These are phyloP conservation scores for Malurus melanocephalus DNA, from an alignment of 2,113 vertebrate genomes.

Conservation along the genomic window DNA sequence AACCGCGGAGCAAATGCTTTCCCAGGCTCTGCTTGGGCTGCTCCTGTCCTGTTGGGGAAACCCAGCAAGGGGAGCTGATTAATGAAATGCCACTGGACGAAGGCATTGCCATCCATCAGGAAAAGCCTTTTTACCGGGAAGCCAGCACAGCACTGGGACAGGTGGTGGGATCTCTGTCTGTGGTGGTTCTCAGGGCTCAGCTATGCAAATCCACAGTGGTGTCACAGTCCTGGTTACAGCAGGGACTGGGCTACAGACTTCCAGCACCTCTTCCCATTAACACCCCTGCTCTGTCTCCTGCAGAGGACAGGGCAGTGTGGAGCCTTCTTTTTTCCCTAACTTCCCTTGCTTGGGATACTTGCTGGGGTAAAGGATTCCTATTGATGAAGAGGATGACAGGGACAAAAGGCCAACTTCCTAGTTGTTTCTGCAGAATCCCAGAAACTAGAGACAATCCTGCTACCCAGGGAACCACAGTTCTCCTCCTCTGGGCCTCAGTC, in stretches of 20 bases:
- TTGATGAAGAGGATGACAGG: neutral
- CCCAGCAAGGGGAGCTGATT: neutral
- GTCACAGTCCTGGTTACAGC: neutral
- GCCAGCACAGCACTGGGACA: neutral
- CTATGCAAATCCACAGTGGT: neutral
- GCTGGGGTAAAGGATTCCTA: neutral
- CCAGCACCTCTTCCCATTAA: neutral
- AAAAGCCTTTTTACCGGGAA: neutral
- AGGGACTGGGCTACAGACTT: neutral
- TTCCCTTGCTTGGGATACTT: neutral
- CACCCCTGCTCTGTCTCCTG: neutral
- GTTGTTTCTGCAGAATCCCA: neutral
- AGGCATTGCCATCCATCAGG: neutral
- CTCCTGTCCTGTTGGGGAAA: neutral
- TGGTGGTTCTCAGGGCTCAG: neutral
- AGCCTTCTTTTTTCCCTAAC: neutral
- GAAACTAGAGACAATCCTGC: neutral
- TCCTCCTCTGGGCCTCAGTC: neutral
- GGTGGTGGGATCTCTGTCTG: neutral
- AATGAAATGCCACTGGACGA: neutral
- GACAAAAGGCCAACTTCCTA: neutral
- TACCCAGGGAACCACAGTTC: neutral
- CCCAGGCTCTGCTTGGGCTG: neutral
- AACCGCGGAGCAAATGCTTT: accelerated
- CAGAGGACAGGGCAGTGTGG: neutral